phyloP scores from a whole-genome alignment of 2,113 vertebrate species.

The Thalassoma bifasciatum region DNA sequence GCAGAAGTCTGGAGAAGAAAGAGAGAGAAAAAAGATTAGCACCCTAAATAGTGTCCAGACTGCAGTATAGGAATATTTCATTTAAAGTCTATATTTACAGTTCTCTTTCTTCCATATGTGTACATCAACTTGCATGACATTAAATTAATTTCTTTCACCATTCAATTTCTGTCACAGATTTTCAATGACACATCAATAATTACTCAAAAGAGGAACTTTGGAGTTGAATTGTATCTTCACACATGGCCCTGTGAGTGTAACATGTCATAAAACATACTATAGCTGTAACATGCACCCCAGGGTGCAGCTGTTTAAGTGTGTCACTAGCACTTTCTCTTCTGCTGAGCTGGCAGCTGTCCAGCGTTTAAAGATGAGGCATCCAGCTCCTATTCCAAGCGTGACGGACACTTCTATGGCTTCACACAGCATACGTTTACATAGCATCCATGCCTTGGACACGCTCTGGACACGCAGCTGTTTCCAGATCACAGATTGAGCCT shows the following conservation, averaged over 20 bases:
- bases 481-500: too few relatives aligned
- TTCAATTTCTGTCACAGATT: too few relatives aligned
- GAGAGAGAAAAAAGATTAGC: not conserved
- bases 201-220: too few relatives aligned
- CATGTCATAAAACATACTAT: not conserved
- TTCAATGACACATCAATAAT: too few relatives aligned
- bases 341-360: slow-evolving; percentile 18
- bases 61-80: too few relatives aligned
- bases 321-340: slow-evolving; percentile 7
- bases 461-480: not conserved
- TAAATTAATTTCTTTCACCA: too few relatives aligned
- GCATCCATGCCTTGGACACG: not conserved
- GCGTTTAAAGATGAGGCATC: slow-evolving; percentile 12
- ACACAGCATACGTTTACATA: too few relatives aligned
- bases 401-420: not conserved
- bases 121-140: slow-evolving; percentile 1
- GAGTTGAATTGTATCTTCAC: not conserved
- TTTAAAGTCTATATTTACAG: too few relatives aligned
- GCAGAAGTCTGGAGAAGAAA: slow-evolving; percentile 80
- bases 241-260: not conserved
- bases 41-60: too few relatives aligned
- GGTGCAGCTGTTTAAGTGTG: slow-evolving; percentile 30
- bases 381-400: slow-evolving; percentile 47
- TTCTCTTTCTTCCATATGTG: too few relatives aligned
- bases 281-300: slow-evolving; percentile 2